Evolutionary conservation across 1,140 invertebrate genomes (phyloP), one percentile per base, ranked within the genome.

Genomic region (Aethina tumida): DNA sequence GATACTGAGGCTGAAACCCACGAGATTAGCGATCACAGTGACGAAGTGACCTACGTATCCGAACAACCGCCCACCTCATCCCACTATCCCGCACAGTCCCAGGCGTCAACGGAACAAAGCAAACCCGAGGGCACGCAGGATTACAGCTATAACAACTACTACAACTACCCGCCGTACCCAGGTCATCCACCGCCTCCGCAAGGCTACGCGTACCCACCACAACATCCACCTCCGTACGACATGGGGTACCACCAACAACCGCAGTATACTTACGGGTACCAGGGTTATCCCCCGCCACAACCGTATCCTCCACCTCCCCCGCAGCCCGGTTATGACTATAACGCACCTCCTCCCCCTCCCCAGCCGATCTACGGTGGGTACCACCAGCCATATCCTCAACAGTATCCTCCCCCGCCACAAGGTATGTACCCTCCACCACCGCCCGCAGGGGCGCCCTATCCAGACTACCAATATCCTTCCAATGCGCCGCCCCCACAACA

Each of bases 351-450:
- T 27, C 45, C 53, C 38, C 35, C n/a, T n/a, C n/a, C 48, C 4
- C 67, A 69, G 53, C 65, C 66, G 0, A 59, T 64, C 21, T 66
- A 63, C 33, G 54, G 55, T n/a, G 62, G 64, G 21, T 56, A 56
- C 26, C 38, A 43, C 24, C 37, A 53, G 20, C 53, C 53, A 12
- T 71, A 69, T 45, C 63, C 64, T n/a, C 65, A 58, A 15, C 66
- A 67, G 9, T 70, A 71, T 51, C 64, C 60, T n/a, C 66, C 67
- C 18, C 64, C 65, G 7, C 52, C 49, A 2, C 58, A 58, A 40
- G 43, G 36, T 9, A 48, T 49, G 15, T 58, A 58, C 28, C 43
- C 49, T 5, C 49, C 56, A 5, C 39, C 54, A 3, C 32, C 46
- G 13, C 18, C 41, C 6, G 30, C 32, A 2, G 28, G 48, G 19